A percentile compares a stretch with the other conserved stretches of the same genome.
phyloP scores from a whole-genome alignment of 2,888 invertebrate species.

The Molorchus minor region DNA sequence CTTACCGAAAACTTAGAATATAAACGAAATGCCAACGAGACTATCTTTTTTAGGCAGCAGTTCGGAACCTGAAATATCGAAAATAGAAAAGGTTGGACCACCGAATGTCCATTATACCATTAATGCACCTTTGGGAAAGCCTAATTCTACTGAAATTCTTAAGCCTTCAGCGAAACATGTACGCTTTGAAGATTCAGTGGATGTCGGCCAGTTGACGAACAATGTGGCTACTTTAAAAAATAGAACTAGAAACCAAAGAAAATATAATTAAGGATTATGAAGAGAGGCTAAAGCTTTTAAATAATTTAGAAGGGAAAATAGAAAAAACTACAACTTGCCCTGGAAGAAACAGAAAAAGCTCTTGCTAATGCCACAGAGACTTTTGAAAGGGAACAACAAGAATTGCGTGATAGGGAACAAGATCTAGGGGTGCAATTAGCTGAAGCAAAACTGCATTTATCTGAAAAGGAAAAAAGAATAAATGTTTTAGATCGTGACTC shows the following conservation, averaged over 20 bases:
- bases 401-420: slow-evolving; percentile 56
- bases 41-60: slow-evolving; percentile 26
- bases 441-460: slow-evolving; percentile 67
- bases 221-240: slow-evolving; percentile 64
- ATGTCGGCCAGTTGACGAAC: slow-evolving; percentile 49
- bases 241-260: slow-evolving; percentile 69
- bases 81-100: slow-evolving; percentile 51
- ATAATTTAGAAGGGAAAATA: slow-evolving; percentile 65
- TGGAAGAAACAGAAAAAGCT: slow-evolving; percentile 67
- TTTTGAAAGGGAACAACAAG: slow-evolving; percentile 66
- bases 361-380: slow-evolving; percentile 63
- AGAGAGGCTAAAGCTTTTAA: slow-evolving; percentile 65
- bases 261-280: slow-evolving; percentile 68
- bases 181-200: slow-evolving; percentile 66
- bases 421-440: slow-evolving; percentile 67
- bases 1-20: slow-evolving; percentile 26
- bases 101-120: slow-evolving; percentile 65
- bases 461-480: slow-evolving; percentile 66
- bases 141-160: slow-evolving; percentile 57
- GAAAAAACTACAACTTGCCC: slow-evolving; percentile 66
- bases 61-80: slow-evolving; percentile 54
- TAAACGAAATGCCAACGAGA: slow-evolving; percentile 34
- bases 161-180: slow-evolving; percentile 54
- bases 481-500: slow-evolving; percentile 68
- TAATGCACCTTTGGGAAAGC: slow-evolving; percentile 44